Base-by-base conservation (phyloP, 2,888 invertebrate species). In the Trachelus tabidus region DNA sequence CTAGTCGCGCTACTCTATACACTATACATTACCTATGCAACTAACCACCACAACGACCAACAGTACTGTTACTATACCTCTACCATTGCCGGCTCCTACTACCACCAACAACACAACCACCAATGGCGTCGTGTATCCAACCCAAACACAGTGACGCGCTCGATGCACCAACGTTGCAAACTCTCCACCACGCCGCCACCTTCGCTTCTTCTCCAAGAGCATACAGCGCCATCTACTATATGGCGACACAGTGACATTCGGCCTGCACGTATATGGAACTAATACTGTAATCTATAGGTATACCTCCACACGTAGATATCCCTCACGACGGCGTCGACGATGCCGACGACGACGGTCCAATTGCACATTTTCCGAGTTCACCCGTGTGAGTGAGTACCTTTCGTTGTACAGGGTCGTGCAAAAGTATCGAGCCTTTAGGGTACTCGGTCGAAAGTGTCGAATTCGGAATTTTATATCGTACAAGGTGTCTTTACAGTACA, bases 101-200 rank as follows among this genome's bases (percentile, higher is more conserved):
- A 79, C 80, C 76, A 76, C 79, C 81, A 76, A 76, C 80, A 75
- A 71, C 77, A 71, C 73, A 33, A 74, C 73, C 76, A 76, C 76
- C 77, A 71, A 31, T 71, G 71, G 56, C 56, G 56, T 56, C 56
- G 56, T 56, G 68, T 77, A 34, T 76, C 68, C 75, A 3, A 37
- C 78, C 68, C 75, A 68, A 30, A 35, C 73, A 68, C 75, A 56
- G 56, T 3, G 56, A 56, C 23, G 68, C n/a, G 11, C 71, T 30
- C 23, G 30, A 34, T 37, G 69, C 73, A 74, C 74, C 75, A 75
- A 73, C 75, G 34, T 40, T 40, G n/a, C 69, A 68, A 56, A 73
- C 68, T 56, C 68, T 56, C 75, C 71, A 56, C 31, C 78, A 30
- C 35, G 75, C 15, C 68, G n/a, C 23, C 56, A 56, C 56, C 56